Evolutionary conservation across 2,888 invertebrate genomes (phyloP).

Genomic region (Axea sp.): DNA sequence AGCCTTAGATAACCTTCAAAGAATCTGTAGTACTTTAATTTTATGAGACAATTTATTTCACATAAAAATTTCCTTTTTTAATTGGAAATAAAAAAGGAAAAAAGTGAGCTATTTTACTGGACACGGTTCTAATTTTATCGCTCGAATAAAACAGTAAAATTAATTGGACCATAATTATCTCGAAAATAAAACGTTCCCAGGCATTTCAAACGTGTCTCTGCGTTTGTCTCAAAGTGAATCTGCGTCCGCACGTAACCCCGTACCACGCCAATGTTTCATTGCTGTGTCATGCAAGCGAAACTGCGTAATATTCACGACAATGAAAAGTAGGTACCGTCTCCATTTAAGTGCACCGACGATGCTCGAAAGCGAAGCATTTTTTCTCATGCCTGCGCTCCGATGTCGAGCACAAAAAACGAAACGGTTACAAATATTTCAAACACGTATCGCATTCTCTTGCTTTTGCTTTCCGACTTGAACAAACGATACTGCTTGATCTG

Average conservation of each 20-base stretch:
- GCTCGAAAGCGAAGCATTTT: constrained; percentile 44
- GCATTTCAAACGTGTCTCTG: constrained; percentile 3
- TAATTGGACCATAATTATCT: constrained; percentile 21
- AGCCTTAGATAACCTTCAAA: no score
- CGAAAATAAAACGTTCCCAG: constrained; percentile 1
- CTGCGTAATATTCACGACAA: constrained; percentile 48
- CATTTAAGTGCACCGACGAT: constrained; percentile 40
- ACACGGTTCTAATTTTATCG: constrained; percentile 3
- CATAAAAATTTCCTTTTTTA: no score
- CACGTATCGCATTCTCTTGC: constrained; percentile 22
- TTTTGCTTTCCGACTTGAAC: constrained; percentile 3
- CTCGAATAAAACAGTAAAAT: neutral
- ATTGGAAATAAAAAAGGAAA: no score
- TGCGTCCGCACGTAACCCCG: constrained; percentile 20
- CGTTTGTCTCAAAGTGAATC: constrained; percentile 27
- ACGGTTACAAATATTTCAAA: constrained; percentile 47
- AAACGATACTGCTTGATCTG: constrained; percentile 4
- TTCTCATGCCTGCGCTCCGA: neutral
- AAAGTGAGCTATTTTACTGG: no score
- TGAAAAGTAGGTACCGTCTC: constrained; percentile 53
- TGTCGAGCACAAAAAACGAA: constrained; percentile 22
- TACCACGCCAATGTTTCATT: constrained; percentile 22
- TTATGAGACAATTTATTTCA: no score
- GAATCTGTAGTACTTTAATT: no score
- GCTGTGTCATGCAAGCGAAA: constrained; percentile 19